These are phyloP conservation scores for Anarrhichthys ocellatus DNA, from an alignment of 2,113 vertebrate genomes.

Conservation along the genomic window DNA sequence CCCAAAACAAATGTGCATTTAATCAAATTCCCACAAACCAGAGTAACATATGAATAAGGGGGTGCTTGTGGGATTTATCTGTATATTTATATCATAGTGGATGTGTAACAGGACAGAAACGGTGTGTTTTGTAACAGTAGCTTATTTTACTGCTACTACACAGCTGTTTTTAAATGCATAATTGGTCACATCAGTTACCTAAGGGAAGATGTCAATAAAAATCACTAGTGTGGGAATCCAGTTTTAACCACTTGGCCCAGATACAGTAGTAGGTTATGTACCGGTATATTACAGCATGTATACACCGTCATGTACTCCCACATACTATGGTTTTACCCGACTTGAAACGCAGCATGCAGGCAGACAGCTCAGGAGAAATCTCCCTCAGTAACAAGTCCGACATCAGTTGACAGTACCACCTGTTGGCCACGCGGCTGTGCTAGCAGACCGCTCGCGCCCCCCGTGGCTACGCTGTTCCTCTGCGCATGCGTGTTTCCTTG, in stretches of 20 bases:
- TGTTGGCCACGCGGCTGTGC: slow-evolving; percentile 76
- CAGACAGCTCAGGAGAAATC: not conserved
- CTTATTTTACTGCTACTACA: not conserved
- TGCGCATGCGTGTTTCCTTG: slow-evolving; percentile 72
- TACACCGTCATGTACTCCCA: not conserved
- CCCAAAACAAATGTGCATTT: no score
- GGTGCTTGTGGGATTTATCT: not conserved
- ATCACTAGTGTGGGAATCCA: not conserved
- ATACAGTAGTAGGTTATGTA: not conserved
- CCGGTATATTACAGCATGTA: not conserved
- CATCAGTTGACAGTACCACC: slow-evolving; percentile 60
- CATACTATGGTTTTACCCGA: not conserved
- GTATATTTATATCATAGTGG: not conserved
- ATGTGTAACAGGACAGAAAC: not conserved
- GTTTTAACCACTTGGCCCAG: not conserved
- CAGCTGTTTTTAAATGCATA: not conserved
- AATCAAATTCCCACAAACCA: not conserved
- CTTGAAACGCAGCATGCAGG: not conserved
- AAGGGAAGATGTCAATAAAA: not conserved
- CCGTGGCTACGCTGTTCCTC: not conserved
- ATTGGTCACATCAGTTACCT: not conserved
- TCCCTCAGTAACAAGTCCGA: slow-evolving; percentile 60
- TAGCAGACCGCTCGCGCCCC: slow-evolving; percentile 41
- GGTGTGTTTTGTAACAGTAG: not conserved
- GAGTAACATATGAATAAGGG: not conserved